Conservation (phyloP, 1,140 invertebrate genomes). For the Rhagoletis zephyria region DNA sequence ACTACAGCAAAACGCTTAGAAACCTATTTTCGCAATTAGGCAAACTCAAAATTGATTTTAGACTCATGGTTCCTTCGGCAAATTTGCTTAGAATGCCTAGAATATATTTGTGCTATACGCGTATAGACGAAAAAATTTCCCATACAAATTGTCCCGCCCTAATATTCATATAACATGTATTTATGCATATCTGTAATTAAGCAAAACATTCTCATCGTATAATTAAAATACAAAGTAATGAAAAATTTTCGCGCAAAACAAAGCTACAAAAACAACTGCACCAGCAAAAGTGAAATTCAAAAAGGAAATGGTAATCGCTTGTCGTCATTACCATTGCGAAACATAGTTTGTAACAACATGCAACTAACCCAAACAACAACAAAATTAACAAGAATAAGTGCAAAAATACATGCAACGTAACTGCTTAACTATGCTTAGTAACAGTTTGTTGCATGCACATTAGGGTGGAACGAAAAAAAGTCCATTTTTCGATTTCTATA, state of each 20-base stretch:
- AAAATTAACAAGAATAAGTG: neutral
- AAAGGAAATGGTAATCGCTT: conserved; percentile 20
- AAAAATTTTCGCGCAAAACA: neutral
- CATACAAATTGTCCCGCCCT: too few species aligned
- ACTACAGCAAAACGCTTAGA: too few species aligned
- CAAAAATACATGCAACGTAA: neutral
- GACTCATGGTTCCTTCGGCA: too few species aligned
- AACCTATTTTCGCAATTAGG: too few species aligned
- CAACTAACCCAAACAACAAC: neutral
- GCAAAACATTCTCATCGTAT: neutral
- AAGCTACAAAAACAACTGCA: neutral
- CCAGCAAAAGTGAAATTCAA: neutral
- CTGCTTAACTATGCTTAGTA: neutral
- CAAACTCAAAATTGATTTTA: too few species aligned
- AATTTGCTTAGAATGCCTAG: too few species aligned
- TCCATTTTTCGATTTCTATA: too few species aligned
- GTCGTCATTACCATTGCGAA: conserved; percentile 32
- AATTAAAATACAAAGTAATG: conserved; percentile 36
- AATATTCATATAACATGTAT: too few species aligned
- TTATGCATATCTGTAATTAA: neutral
- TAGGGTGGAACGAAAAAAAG: too few species aligned
- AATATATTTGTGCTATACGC: too few species aligned
- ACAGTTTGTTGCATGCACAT: conserved; percentile 20
- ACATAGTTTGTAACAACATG: neutral
- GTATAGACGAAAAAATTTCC: too few species aligned